A percentile compares a stretch with the other conserved stretches of the same genome.
Conservation (phyloP, 2,113 vertebrate species). For the Beaufortia kweichowensis region DNA sequence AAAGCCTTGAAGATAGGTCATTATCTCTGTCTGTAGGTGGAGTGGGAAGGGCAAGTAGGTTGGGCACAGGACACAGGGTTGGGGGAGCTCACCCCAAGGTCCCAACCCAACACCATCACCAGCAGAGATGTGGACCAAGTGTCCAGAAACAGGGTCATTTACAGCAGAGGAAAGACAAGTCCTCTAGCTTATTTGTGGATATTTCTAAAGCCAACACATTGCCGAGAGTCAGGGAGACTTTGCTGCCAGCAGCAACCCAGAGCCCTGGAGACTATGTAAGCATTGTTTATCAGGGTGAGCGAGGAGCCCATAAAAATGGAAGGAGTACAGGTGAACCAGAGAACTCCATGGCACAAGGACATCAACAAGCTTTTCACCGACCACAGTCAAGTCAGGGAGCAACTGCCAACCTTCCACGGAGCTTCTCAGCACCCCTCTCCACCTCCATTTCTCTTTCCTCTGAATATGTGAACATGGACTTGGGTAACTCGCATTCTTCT, state of each 20-base stretch:
- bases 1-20: slow-evolving; percentile 79
- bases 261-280: slow-evolving; percentile 77
- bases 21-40: slow-evolving; percentile 61
- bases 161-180: slow-evolving; percentile 67
- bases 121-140: slow-evolving; percentile 66
- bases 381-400: slow-evolving; percentile 65
- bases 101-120: slow-evolving; percentile 63
- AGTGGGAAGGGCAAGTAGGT: slow-evolving; percentile 66
- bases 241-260: slow-evolving; percentile 60
- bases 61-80: slow-evolving; percentile 65
- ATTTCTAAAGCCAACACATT: slow-evolving; percentile 76
- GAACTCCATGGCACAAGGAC: slow-evolving; percentile 64
- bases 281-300: slow-evolving; percentile 68
- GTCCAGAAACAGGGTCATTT: slow-evolving; percentile 67
- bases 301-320: slow-evolving; percentile 50
- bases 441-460: slow-evolving; percentile 60
- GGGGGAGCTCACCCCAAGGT: slow-evolving; percentile 67
- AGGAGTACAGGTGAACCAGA: slow-evolving; percentile 51
- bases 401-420: slow-evolving; percentile 72
- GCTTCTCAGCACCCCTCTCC: slow-evolving; percentile 74
- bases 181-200: slow-evolving; percentile 69
- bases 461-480: slow-evolving; percentile 78
- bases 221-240: slow-evolving; percentile 71
- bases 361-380: slow-evolving; percentile 65
- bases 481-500: slow-evolving; percentile 63